A percentile compares a stretch with the other conserved stretches of the same genome.
phyloP scores from a whole-genome alignment of 2,888 invertebrate genomes.

The Phragmatobia fuliginosa region DNA sequence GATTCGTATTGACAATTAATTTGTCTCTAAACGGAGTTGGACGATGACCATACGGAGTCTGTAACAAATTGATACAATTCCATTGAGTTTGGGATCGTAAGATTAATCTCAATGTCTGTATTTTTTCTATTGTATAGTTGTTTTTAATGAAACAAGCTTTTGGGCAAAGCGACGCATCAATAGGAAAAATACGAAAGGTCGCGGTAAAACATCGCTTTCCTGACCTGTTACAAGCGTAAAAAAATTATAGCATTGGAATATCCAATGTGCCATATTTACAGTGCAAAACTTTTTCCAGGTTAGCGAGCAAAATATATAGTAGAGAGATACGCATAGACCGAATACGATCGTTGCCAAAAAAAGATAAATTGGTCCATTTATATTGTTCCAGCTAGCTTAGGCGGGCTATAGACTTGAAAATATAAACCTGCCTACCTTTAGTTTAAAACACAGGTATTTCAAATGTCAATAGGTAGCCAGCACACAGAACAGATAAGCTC shows the following conservation, averaged over 20 bases:
- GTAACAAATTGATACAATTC: too few species aligned
- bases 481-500: slow-evolving; percentile 2
- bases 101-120: too few species aligned
- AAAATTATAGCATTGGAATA: slow-evolving; percentile 6
- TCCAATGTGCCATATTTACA: slow-evolving; percentile 17
- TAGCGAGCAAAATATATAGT: slow-evolving; percentile 46
- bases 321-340: slow-evolving; percentile 44
- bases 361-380: slow-evolving; percentile 55
- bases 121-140: too few species aligned
- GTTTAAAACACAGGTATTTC: slow-evolving; percentile 33
- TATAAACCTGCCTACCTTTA: slow-evolving; percentile 42
- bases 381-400: slow-evolving; percentile 50
- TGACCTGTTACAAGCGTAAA: slow-evolving; percentile 1
- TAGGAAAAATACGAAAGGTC: neutral
- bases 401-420: slow-evolving; percentile 44
- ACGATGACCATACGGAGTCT: too few species aligned
- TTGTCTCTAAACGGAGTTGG: too few species aligned
- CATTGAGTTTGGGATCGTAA: too few species aligned
- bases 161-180: too few species aligned
- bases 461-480: slow-evolving; percentile 24
- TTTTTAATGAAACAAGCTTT: too few species aligned
- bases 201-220: neutral
- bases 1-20: too few species aligned
- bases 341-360: slow-evolving; percentile 52
- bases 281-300: slow-evolving; percentile 35